A percentile compares a stretch with the other conserved stretches of the same genome.
phyloP scores from a whole-genome alignment of 1,140 invertebrate species.

The Physella acuta region DNA sequence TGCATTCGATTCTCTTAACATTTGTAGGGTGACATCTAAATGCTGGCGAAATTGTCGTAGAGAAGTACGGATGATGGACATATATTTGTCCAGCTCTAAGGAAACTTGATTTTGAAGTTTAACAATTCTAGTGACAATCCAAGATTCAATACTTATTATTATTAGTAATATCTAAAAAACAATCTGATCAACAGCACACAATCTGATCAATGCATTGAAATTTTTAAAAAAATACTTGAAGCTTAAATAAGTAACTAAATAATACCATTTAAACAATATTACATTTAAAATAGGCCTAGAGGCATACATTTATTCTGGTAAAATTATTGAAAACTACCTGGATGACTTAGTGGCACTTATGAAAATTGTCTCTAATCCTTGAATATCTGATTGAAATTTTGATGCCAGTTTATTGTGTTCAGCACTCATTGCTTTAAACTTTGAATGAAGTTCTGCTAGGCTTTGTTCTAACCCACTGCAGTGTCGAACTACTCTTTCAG shows the following conservation, averaged over 20 bases:
- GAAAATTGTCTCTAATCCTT: slow-evolving; percentile 55
- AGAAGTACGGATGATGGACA: slow-evolving; percentile 55
- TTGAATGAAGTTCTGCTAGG: slow-evolving; percentile 46
- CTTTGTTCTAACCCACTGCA: slow-evolving; percentile 55
- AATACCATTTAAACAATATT: no score
- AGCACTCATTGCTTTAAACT: slow-evolving; percentile 48
- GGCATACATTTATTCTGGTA: no score
- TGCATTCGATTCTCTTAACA: slow-evolving; percentile 58
- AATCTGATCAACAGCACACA: no score
- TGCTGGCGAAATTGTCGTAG: slow-evolving; percentile 55
- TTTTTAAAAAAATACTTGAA: no score
- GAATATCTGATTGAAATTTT: slow-evolving; percentile 53
- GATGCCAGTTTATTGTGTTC: slow-evolving; percentile 53
- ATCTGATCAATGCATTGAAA: no score
- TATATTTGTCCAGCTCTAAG: slow-evolving; percentile 53
- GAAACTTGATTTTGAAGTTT: slow-evolving; percentile 50
- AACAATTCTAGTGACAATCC: slow-evolving; percentile 46
- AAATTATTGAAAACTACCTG: no score
- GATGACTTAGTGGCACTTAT: slow-evolving; percentile 58
- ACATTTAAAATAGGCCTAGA: no score
- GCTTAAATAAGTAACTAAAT: no score
- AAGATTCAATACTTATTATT: background rate
- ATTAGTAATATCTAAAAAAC: slow-evolving; percentile 2
- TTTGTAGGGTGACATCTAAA: slow-evolving; percentile 56
- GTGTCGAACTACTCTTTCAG: slow-evolving; percentile 55